These are phyloP conservation scores for Tachystola acroxantha DNA, from an alignment of 2,888 invertebrate species.

Conservation along the genomic window DNA sequence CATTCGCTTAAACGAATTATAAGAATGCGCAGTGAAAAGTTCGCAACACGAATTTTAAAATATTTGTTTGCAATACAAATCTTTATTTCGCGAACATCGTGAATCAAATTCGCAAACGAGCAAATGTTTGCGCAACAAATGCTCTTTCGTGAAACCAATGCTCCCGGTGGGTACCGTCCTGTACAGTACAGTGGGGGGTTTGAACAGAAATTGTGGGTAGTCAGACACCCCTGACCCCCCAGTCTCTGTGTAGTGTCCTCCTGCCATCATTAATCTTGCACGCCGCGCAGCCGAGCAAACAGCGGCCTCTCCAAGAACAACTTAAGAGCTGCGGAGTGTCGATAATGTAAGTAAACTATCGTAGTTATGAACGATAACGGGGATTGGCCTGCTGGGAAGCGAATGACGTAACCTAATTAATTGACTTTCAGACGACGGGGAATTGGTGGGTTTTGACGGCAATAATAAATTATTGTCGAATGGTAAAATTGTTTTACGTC, in stretches of 20 bases:
- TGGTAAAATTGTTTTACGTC: too few relatives aligned
- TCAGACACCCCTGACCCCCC: slow-evolving; percentile 18
- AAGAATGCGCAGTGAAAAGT: too few relatives aligned
- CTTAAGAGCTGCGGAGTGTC: slow-evolving; percentile 50
- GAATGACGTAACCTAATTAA: slow-evolving; percentile 28
- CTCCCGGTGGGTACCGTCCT: too few relatives aligned
- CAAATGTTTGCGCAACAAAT: too few relatives aligned
- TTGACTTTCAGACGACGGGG: slow-evolving; percentile 28
- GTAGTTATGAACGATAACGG: slow-evolving; percentile 37
- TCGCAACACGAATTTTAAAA: too few relatives aligned
- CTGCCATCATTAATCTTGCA: slow-evolving; percentile 69
- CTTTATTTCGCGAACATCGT: too few relatives aligned
- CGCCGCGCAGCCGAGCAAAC: slow-evolving; percentile 51
- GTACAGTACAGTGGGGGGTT: too few relatives aligned
- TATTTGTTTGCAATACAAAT: too few relatives aligned
- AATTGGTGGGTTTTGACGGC: slow-evolving; percentile 20
- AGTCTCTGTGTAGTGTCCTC: slow-evolving; percentile 43
- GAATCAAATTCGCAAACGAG: too few relatives aligned
- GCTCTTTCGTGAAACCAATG: too few relatives aligned
- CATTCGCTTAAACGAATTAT: too few relatives aligned
- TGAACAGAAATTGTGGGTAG: slow-evolving; percentile 33
- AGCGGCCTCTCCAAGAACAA: slow-evolving; percentile 39
- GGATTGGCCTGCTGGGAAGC: slow-evolving; percentile 12
- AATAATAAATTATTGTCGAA: slow-evolving; percentile 24
- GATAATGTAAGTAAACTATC: slow-evolving; percentile 48